Conservation (phyloP, 2,797 vertebrate genomes). For the Brachyrhaphis roseni region DNA sequence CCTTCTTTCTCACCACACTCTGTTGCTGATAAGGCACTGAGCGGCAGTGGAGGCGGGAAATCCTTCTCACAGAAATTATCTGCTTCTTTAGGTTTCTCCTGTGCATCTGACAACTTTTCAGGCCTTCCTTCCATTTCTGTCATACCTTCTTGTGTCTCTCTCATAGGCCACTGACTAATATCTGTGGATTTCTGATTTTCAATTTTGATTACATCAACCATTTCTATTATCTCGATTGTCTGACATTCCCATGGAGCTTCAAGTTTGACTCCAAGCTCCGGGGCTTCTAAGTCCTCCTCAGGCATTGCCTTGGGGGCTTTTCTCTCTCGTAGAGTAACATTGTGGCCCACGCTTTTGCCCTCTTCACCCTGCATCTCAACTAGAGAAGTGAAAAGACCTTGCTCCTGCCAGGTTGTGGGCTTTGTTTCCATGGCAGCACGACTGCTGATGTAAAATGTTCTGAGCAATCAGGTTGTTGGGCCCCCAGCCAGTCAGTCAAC, state of each 20-base stretch:
- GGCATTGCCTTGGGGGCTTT: constrained; percentile 55
- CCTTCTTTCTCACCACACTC: constrained; percentile 32
- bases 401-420: constrained; percentile 43
- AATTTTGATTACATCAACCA: constrained; percentile 7
- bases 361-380: constrained; percentile 42
- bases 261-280: constrained; percentile 18
- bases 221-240: constrained; percentile 10
- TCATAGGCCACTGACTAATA: neutral
- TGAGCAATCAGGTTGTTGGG: constrained; percentile 42
- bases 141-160: constrained; percentile 13
- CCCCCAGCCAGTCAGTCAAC: constrained; percentile 48
- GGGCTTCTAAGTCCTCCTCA: constrained; percentile 46
- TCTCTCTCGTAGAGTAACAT: constrained; percentile 28
- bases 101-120: constrained; percentile 9
- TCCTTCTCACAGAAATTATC: constrained; percentile 14
- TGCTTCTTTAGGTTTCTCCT: constrained; percentile 16
- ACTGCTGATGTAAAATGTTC: constrained; percentile 46
- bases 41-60: constrained; percentile 4
- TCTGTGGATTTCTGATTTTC: constrained; percentile 15
- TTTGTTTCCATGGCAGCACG: constrained; percentile 65
- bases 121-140: constrained; percentile 21
- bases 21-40: constrained; percentile 24
- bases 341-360: constrained; percentile 2
- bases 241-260: constrained; percentile 13
- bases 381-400: constrained; percentile 34